phyloP scores from a whole-genome alignment of 2,888 invertebrate species.

The Trachelus stipa region DNA sequence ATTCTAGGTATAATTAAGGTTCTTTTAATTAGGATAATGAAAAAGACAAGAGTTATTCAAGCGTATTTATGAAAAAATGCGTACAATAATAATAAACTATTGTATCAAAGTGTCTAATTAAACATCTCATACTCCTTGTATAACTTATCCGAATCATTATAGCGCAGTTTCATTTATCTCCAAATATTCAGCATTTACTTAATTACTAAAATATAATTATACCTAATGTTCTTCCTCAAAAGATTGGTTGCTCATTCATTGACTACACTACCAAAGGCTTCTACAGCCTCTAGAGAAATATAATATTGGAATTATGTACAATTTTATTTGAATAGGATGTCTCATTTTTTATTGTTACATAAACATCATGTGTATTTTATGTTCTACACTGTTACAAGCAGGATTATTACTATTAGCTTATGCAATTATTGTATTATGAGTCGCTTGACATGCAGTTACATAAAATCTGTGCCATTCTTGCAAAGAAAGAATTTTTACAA shows the following conservation, averaged over 20 bases:
- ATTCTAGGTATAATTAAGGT: background rate
- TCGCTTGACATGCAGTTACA: background rate
- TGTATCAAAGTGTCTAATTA: constrained; percentile 36
- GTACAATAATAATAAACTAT: constrained; percentile 35
- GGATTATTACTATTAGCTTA: background rate
- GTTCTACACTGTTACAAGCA: background rate
- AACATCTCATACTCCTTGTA: background rate
- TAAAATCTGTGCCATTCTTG: background rate
- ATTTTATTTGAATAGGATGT: background rate
- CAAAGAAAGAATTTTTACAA: background rate
- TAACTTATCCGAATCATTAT: background rate
- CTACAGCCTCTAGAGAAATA: background rate
- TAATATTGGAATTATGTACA: background rate
- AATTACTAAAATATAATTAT: background rate
- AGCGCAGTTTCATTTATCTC: background rate
- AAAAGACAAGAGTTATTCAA: constrained; percentile 28
- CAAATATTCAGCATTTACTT: background rate
- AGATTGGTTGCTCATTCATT: background rate
- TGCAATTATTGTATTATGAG: background rate
- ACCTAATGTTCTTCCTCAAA: background rate
- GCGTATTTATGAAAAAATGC: constrained; percentile 41
- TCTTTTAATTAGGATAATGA: background rate
- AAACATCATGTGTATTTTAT: background rate
- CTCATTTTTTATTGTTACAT: background rate
- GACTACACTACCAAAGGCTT: background rate